Base-by-base conservation (phyloP, 2,888 invertebrate species). In the Teinopalpus imperialis region DNA sequence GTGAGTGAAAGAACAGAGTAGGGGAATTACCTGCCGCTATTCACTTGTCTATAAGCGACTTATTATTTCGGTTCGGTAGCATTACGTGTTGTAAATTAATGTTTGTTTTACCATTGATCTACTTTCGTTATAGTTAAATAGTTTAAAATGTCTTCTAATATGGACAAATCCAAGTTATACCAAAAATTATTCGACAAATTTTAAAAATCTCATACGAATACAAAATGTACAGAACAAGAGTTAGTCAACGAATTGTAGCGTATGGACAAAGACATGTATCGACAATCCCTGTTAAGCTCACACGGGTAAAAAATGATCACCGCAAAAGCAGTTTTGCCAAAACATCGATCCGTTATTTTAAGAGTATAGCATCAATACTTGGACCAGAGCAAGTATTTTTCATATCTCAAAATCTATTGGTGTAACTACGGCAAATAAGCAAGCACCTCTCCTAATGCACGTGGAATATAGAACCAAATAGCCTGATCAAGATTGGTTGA, bases 361-460 rank as follows among this genome's bases (percentile, higher is more conserved):
- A n/a, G n/a, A n/a, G n/a, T n/a, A n/a, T n/a, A n/a, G n/a, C n/a
- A n/a, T n/a, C n/a, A n/a, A n/a, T n/a, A n/a, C n/a, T n/a, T n/a
- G n/a, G n/a, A 34, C 56, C 53, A 43, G 47, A 59, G 39, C 52
- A 51, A 52, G 61, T 56, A 48, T 52, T 47, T 49, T 54, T 53
- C 35, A n/a, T 56, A 40, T 57, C 54, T 43, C 53, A 57, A 50
- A 54, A 56, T 54, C 50, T 42, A 42, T 49, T 9, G 48, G 46
- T n/a, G 29, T 76, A 9, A 59, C 73, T 18, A 74, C 76, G 14
- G 80, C 70, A 40, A 70, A 71, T 37, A 68, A 64, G 34, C n/a
- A n/a, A n/a, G n/a, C n/a, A n/a, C n/a, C n/a, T n/a, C n/a, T n/a
- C n/a, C n/a, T n/a, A n/a, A n/a, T 56, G 51, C 56, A 54, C 24